Evolutionary conservation across 2,888 invertebrate species (phyloP), one percentile per base, ranked within the genome.

Genomic region (Eledona agricola): DNA sequence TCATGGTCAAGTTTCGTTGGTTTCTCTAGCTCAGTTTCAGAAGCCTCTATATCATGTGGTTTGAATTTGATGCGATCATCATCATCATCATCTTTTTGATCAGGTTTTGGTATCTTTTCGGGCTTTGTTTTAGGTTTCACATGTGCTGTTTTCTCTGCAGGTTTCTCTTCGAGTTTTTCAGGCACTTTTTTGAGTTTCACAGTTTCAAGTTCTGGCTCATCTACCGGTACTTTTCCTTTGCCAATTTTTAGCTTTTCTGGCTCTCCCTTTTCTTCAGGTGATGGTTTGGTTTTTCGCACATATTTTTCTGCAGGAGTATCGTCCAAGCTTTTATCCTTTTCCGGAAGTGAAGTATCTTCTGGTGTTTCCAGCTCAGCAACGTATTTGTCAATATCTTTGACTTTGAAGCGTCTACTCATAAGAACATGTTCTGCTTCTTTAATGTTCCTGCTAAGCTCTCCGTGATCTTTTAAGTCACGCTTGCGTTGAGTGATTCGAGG

Each of bases 391-490:
- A 66, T 66, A 31, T 70, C 73, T 71, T 67, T 76, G 62, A 56
- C 74, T 58, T 69, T 78, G 69, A 55, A 67, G 23, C 65, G 70
- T 34, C 70, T 70, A 0, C 69, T 66, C 60, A 66, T 71, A 6
- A 66, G 53, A 25, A 61, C 54, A 67, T 70, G 66, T 62, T 56
- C 58, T 2, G 80, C 79, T 58, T 80, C 79, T 59, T 76, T 72
- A 15, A 78, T 60, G 55, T 79, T 80, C 57, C 79, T 72, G 2
- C 79, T 79, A 1, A 80, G 58, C 53, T 75, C 72, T 10, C 79
- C 79, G 49, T 63, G 62, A 58, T 73, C 72, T 62, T 68, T 71
- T 3, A 59, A 13, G 20, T 64, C 69, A 7, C 71, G 67, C 55
- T 70, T 59, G 58, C 73, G 60, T 57, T 73, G 57, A 20, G 72